These are phyloP conservation scores for Dasypogon diadema DNA, from an alignment of 2,888 invertebrate genomes.

Conservation along the genomic window DNA sequence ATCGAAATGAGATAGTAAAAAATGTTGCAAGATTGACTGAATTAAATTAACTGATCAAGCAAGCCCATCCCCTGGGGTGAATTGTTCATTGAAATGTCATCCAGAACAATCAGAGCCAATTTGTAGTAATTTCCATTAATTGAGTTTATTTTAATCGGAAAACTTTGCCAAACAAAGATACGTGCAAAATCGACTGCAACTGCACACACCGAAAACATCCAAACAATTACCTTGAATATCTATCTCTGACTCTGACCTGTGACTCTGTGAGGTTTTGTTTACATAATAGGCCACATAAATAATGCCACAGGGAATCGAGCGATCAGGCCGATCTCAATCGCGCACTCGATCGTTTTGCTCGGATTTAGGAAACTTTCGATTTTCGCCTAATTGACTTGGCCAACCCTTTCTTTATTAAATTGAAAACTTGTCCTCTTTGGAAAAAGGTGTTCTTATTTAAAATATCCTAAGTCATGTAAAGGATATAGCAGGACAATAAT, in stretches of 20 bases:
- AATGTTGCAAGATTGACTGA: conserved; percentile 24
- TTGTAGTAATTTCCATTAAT: conserved; percentile 43
- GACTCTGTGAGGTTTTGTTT: not conserved
- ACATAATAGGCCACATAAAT: not conserved
- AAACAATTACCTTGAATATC: not conserved
- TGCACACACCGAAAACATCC: not conserved
- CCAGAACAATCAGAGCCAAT: conserved; percentile 44
- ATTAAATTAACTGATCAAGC: conserved; percentile 38
- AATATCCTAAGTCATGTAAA: no score
- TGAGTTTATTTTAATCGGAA: conserved; percentile 40
- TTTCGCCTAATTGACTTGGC: no score
- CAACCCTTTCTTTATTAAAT: no score
- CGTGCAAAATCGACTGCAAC: not conserved
- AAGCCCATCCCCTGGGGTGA: conserved; percentile 34
- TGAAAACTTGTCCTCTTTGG: no score
- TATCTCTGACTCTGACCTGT: not conserved
- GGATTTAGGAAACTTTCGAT: conserved; percentile 26
- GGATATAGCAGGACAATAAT: no score
- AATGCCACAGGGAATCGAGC: not conserved
- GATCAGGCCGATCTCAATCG: not conserved
- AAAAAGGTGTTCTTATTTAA: no score
- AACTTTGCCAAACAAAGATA: conserved; percentile 5
- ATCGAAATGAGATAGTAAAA: conserved; percentile 13
- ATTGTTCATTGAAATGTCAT: conserved; percentile 43
- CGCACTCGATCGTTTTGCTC: not conserved